Conservation (phyloP, 2,113 vertebrate genomes). For the Saccopteryx bilineata region DNA sequence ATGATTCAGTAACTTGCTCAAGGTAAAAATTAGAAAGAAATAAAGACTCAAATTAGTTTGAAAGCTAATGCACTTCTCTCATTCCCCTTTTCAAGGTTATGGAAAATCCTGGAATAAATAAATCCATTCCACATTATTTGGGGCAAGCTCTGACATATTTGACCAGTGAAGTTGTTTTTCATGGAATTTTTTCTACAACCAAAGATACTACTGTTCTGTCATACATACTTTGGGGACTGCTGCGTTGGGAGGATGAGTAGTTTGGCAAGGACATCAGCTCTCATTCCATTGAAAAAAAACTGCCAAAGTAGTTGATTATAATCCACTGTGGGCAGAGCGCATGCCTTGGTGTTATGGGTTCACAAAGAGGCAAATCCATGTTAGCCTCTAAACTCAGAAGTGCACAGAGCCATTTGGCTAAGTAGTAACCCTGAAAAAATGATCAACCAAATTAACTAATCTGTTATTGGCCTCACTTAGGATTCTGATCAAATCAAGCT, state of each 20-base stretch:
- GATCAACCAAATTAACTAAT: neutral
- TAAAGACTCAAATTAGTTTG: neutral
- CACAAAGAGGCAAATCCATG: neutral
- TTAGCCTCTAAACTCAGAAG: neutral
- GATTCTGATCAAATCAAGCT: neutral
- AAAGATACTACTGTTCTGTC: neutral
- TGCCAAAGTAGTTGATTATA: neutral
- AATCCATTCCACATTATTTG: neutral
- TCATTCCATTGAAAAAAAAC: neutral
- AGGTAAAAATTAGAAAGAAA: slow-evolving; percentile 39
- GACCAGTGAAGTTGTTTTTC: neutral
- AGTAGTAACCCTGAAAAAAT: neutral
- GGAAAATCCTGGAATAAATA: neutral
- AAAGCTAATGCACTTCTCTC: neutral
- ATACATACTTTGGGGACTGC: neutral
- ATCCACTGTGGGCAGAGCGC: neutral
- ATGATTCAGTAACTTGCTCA: slow-evolving; percentile 44
- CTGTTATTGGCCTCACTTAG: neutral
- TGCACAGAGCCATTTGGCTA: neutral
- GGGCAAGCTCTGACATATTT: neutral
- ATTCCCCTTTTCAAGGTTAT: neutral
- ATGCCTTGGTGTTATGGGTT: neutral
- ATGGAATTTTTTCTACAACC: neutral
- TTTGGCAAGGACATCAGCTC: neutral
- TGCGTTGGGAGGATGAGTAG: neutral